Conservation (phyloP, 2,888 invertebrate species). For the Cheilosia scutellata region DNA sequence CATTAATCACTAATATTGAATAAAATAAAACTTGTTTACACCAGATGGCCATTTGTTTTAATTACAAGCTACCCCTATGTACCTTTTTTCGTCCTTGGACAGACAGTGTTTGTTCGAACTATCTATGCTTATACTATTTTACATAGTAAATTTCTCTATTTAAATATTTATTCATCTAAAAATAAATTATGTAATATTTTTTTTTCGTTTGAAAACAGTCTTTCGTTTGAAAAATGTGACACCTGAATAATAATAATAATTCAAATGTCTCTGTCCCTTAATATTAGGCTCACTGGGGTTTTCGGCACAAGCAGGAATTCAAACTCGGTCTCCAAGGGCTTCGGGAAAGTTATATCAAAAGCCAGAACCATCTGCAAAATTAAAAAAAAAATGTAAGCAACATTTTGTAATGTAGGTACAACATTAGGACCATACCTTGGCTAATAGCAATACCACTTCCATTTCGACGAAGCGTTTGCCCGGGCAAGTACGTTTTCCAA, state of each 20-base stretch:
- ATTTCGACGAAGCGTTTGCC: constrained; percentile 93
- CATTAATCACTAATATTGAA: constrained; percentile 13
- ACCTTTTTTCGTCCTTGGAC: neutral
- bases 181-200: constrained; percentile 40
- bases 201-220: constrained; percentile 38
- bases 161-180: constrained; percentile 42
- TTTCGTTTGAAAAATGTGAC: constrained; percentile 29
- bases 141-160: constrained; percentile 18
- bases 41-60: neutral
- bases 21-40: constrained; percentile 2
- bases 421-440: constrained; percentile 86
- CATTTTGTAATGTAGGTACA: neutral
- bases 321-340: constrained; percentile 90
- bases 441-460: constrained; percentile 89
- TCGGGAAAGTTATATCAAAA: constrained; percentile 89
- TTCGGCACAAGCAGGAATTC: constrained; percentile 93
- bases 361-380: constrained; percentile 87
- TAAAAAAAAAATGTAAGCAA: neutral
- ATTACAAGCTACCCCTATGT: too few species aligned
- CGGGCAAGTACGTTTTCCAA: constrained; percentile 92
- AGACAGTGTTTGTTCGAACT: neutral
- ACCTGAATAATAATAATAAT: constrained; percentile 20
- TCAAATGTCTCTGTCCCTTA: constrained; percentile 86
- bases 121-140: constrained; percentile 38
- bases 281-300: constrained; percentile 88